Conservation (phyloP, 2,888 invertebrate species). For the Ptilodon capucinus region DNA sequence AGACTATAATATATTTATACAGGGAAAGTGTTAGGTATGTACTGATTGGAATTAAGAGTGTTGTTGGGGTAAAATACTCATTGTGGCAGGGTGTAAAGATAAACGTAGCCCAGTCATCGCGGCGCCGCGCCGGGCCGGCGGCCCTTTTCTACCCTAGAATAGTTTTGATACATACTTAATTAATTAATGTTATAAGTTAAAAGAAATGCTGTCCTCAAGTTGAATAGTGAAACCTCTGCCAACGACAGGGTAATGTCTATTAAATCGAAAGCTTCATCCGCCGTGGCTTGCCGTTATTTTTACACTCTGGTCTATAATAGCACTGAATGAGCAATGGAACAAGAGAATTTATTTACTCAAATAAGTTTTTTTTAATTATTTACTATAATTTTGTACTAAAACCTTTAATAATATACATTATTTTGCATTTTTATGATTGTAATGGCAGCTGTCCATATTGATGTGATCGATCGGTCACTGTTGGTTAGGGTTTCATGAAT, state of each 20-base stretch:
- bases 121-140: neutral
- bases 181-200: slow-evolving; percentile 25
- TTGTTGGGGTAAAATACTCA: slow-evolving; percentile 81
- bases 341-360: slow-evolving; percentile 82
- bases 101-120: slow-evolving; percentile 38
- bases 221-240: slow-evolving; percentile 30
- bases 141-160: slow-evolving; percentile 37
- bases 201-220: slow-evolving; percentile 17
- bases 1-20: slow-evolving; percentile 82
- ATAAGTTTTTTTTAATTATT: slow-evolving; percentile 77
- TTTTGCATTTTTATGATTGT: slow-evolving; percentile 80
- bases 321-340: slow-evolving; percentile 81
- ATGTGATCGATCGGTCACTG: slow-evolving; percentile 66
- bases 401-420: slow-evolving; percentile 66
- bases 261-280: slow-evolving; percentile 25
- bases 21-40: slow-evolving; percentile 81
- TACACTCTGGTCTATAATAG: slow-evolving; percentile 72
- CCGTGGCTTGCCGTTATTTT: slow-evolving; percentile 56
- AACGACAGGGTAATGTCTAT: slow-evolving; percentile 40
- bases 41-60: slow-evolving; percentile 76
- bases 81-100: slow-evolving; percentile 75
- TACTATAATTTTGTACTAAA: slow-evolving; percentile 75
- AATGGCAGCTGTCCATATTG: slow-evolving; percentile 79
- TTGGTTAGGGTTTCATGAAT: slow-evolving; percentile 74
- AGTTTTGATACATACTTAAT: slow-evolving; percentile 45